Evolutionary conservation across 2,797 vertebrate species (phyloP).

Genomic region (Sphenodon punctatus): DNA sequence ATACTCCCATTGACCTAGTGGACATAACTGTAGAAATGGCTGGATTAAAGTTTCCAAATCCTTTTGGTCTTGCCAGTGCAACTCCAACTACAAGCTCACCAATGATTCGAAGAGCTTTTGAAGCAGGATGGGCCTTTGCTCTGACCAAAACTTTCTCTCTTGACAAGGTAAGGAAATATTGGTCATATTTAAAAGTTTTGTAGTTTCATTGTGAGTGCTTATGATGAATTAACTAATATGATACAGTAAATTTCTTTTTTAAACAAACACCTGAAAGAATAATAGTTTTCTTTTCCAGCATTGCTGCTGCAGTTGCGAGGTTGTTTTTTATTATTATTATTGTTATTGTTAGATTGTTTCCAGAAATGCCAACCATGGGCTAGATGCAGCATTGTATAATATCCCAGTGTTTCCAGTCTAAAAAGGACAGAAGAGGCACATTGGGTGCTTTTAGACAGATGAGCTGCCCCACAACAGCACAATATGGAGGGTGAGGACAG

Average conservation of each 20-base stretch:
- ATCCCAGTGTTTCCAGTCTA: not conserved
- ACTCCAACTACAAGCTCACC: slow-evolving; percentile 88
- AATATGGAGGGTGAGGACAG: no score
- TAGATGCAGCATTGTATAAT: not conserved
- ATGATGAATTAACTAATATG: not conserved
- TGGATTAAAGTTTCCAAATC: slow-evolving; percentile 88
- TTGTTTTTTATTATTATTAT: not conserved
- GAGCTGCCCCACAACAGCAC: no score
- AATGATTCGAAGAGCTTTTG: slow-evolving; percentile 93
- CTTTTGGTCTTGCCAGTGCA: slow-evolving; percentile 93
- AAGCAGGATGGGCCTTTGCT: slow-evolving; percentile 92
- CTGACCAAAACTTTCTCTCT: slow-evolving; percentile 93
- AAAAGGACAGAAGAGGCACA: not conserved
- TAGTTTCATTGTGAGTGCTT: not conserved
- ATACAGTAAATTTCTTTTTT: not conserved
- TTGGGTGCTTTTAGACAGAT: no score
- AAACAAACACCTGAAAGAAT: not conserved
- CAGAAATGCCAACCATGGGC: not conserved
- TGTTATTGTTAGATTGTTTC: not conserved
- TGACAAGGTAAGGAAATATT: slow-evolving; percentile 84
- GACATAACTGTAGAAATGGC: slow-evolving; percentile 90
- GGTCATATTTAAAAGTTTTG: not conserved
- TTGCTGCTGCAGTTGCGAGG: no score
- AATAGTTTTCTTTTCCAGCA: no score
- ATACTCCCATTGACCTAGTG: slow-evolving; percentile 86